phyloP scores from a whole-genome alignment of 2,888 invertebrate species.

The Caenorhabditis sp. region DNA sequence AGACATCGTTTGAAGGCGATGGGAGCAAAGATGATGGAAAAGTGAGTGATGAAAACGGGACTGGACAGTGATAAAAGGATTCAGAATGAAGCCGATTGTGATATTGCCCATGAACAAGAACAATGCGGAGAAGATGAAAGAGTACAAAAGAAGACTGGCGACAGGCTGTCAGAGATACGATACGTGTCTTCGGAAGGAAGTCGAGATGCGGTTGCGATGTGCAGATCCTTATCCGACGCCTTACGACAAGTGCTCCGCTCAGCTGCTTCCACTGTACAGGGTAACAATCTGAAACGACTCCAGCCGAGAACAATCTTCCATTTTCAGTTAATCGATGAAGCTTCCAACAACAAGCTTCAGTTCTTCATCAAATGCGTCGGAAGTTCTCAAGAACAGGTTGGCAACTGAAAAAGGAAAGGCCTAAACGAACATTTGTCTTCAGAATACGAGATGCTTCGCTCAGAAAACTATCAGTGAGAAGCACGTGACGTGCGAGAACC shows the following conservation, averaged over 20 bases:
- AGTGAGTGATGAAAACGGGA: constrained; percentile 10
- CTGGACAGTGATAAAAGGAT: neutral
- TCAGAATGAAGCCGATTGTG: constrained; percentile 47
- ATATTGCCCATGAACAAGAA: constrained; percentile 44
- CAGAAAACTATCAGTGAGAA: constrained; percentile 17
- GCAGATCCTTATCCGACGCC: constrained; percentile 42
- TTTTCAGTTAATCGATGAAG: constrained; percentile 50
- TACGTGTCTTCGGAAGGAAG: constrained; percentile 46
- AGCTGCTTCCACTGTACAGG: constrained; percentile 48
- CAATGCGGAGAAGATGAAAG: constrained; percentile 44
- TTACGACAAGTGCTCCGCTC: constrained; percentile 47
- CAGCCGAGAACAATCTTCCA: neutral
- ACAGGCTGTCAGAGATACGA: constrained; percentile 51
- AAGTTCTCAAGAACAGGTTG: constrained; percentile 36
- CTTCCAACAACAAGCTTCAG: constrained; percentile 49
- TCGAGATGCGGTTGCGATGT: constrained; percentile 51
- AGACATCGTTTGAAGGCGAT: constrained; percentile 41
- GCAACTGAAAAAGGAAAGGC: too few relatives aligned
- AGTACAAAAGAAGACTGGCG: constrained; percentile 32
- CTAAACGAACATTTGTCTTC: neutral
- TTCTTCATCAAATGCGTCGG: constrained; percentile 50
- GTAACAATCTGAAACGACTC: constrained; percentile 1
- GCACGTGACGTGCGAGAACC: constrained; percentile 48
- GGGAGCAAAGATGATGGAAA: constrained; percentile 47
- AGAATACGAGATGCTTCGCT: constrained; percentile 41